A percentile compares a stretch with the other conserved stretches of the same genome.
These are phyloP conservation scores for Circaetus gallicus DNA, from an alignment of 2,113 vertebrate genomes.

Conservation along the genomic window DNA sequence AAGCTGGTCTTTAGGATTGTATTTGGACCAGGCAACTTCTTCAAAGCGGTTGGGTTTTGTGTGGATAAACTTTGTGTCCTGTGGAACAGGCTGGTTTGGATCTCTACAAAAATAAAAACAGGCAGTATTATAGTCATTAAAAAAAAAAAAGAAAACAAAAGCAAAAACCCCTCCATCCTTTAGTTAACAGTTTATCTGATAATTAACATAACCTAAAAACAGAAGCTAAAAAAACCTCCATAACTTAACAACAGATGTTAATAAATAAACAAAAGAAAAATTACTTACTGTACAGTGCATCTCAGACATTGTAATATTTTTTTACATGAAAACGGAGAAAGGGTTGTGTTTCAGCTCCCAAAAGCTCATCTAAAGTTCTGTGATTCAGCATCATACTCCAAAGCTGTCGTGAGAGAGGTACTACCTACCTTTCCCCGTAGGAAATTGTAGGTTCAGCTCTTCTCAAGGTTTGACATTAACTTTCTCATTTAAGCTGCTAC, in stretches of 20 bases:
- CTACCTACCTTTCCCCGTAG: not conserved
- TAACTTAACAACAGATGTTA: not conserved
- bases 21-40: constrained; percentile 97
- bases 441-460: not conserved
- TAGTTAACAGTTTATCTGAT: not conserved
- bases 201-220: not conserved
- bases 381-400: not conserved
- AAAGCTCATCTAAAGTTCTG: not conserved
- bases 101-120: constrained; percentile 75
- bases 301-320: not conserved
- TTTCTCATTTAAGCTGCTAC: not conserved
- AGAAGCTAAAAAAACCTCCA: not conserved
- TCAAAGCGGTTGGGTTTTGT: constrained; percentile 97
- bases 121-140: not conserved
- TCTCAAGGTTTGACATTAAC: not conserved
- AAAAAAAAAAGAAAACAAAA: not conserved
- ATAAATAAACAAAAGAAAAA: not conserved
- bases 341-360: not conserved
- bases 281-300: not conserved
- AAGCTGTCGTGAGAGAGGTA: not conserved
- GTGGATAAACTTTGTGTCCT: constrained; percentile 97
- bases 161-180: not conserved
- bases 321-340: not conserved
- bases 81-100: constrained; percentile 94
- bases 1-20: constrained; percentile 94